Evolutionary conservation across 1,140 invertebrate genomes (phyloP).

Genomic region (Drosophila rufa): DNA sequence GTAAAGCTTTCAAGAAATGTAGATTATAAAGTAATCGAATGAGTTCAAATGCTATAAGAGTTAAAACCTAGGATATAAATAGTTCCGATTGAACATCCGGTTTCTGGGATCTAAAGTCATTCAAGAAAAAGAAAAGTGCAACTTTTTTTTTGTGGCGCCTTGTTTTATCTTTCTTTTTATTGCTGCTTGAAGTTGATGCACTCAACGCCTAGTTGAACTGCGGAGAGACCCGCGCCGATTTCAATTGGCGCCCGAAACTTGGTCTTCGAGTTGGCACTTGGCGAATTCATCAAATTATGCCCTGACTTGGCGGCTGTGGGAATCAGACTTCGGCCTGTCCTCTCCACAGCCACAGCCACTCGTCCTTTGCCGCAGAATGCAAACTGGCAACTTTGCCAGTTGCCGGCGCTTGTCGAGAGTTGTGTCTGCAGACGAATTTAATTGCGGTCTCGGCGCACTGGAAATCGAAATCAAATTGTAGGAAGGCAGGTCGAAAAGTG

Average conservation of each 20-base stretch:
- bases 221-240: constrained; percentile 21
- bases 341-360: constrained; percentile 3
- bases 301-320: constrained; percentile 18
- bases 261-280: constrained; percentile 49
- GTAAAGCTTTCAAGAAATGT: no score
- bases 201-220: constrained; percentile 7
- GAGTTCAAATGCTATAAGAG: not conserved
- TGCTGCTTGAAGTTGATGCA: not conserved
- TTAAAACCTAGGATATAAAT: no score
- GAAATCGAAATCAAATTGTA: constrained; percentile 50
- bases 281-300: constrained; percentile 62
- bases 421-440: constrained; percentile 46
- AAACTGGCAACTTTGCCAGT: constrained; percentile 34
- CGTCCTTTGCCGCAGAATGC: constrained; percentile 14
- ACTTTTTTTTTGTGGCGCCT: not conserved
- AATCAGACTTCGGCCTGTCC: not conserved
- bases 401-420: constrained; percentile 24
- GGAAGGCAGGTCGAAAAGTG: constrained; percentile 4
- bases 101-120: not conserved
- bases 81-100: not conserved
- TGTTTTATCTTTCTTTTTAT: not conserved
- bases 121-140: not conserved
- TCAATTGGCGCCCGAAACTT: constrained; percentile 52
- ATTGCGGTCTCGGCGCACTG: constrained; percentile 34
- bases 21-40: not conserved